Evolutionary conservation across 1,140 invertebrate genomes (phyloP).

Genomic region (Leptopilina boulardi): DNA sequence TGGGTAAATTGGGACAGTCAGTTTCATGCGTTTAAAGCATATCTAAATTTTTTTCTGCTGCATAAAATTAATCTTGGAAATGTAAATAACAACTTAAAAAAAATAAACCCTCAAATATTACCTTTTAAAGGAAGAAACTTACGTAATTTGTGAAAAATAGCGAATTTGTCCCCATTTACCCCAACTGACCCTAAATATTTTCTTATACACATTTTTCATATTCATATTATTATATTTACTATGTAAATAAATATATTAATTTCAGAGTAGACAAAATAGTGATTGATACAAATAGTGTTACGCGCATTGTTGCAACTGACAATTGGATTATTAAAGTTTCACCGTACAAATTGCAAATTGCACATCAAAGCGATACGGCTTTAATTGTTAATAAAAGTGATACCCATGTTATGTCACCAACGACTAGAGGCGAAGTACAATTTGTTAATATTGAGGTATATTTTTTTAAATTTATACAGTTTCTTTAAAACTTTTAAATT

Average conservation of each 20-base stretch:
- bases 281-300: conserved; percentile 82
- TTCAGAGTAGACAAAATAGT: conserved; percentile 85
- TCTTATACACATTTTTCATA: conserved; percentile 35
- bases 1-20: too few species aligned
- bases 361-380: conserved; percentile 86
- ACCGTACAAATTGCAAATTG: conserved; percentile 84
- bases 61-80: too few species aligned
- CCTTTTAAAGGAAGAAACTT: too few species aligned
- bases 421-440: conserved; percentile 82
- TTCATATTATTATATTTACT: conserved; percentile 43
- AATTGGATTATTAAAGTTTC: conserved; percentile 93
- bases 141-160: too few species aligned
- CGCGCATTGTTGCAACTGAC: conserved; percentile 86
- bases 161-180: too few species aligned
- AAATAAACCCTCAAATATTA: too few species aligned
- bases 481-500: neutral
- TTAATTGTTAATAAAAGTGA: conserved; percentile 86
- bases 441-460: conserved; percentile 86
- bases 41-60: too few species aligned
- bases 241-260: too few species aligned
- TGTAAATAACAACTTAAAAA: too few species aligned
- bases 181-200: too few species aligned
- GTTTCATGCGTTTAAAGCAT: too few species aligned
- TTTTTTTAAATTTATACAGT: conserved; percentile 21
- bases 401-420: conserved; percentile 81